Conservation (phyloP, 2,797 vertebrate species). For the Dipus sagitta region DNA sequence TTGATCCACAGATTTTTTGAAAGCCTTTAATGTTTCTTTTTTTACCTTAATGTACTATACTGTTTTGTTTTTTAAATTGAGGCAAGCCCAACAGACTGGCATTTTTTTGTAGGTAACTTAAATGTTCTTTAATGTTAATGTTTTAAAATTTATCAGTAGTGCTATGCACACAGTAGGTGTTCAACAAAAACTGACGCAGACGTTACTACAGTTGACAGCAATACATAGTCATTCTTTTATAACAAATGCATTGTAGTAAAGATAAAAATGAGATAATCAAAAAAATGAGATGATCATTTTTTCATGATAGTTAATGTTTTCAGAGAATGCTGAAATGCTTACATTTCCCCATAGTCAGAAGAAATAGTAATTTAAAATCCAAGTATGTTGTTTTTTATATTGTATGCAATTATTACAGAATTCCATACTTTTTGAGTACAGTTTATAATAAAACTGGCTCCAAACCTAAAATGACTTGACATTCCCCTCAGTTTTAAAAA, state of each 20-base stretch:
- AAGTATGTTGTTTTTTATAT: conserved; percentile 9
- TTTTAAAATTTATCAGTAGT: conserved; percentile 76
- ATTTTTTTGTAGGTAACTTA: conserved; percentile 46
- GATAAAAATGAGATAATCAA: conserved; percentile 44
- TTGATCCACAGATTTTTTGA: not conserved
- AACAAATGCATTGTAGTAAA: conserved; percentile 63
- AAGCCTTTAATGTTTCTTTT: not conserved
- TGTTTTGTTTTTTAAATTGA: not conserved
- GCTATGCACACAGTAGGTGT: conserved; percentile 72
- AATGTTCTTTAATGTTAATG: conserved; percentile 58
- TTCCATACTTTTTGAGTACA: conserved; percentile 22
- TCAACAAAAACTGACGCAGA: conserved; percentile 65
- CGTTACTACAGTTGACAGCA: conserved; percentile 58
- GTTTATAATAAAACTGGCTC: conserved; percentile 50
- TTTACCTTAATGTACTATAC: not conserved
- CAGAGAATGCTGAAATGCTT: conserved; percentile 60
- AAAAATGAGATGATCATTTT: conserved; percentile 58
- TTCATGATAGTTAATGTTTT: conserved; percentile 24
- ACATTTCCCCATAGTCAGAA: conserved; percentile 15
- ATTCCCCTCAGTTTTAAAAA: conserved; percentile 10
- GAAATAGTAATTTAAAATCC: conserved; percentile 28
- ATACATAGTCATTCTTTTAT: not conserved
- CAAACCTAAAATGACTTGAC: conserved; percentile 39
- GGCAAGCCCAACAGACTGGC: too few species aligned
- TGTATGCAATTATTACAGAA: conserved; percentile 53